phyloP scores from a whole-genome alignment of 2,888 invertebrate species.

The Gandaritis pyraliata region DNA sequence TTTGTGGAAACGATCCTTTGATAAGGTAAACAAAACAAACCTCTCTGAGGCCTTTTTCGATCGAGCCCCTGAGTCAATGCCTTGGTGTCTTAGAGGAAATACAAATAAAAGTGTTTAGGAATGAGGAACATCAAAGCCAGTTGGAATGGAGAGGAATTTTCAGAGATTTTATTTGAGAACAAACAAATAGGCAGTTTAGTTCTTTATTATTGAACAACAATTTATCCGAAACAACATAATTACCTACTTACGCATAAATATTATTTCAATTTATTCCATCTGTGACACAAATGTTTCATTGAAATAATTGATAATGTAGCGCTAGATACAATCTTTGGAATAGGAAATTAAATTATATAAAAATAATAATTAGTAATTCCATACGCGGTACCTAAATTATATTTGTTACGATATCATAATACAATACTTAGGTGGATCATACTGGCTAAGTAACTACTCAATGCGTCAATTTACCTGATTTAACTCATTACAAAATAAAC shows the following conservation, averaged over 20 bases:
- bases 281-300: background rate
- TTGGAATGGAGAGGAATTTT: conserved; percentile 11
- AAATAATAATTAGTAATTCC: too few species aligned
- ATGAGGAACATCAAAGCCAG: conserved; percentile 37
- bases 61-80: conserved; percentile 40
- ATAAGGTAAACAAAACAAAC: conserved; percentile 56
- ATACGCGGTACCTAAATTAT: too few species aligned
- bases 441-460: too few species aligned
- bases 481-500: background rate
- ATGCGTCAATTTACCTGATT: too few species aligned
- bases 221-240: background rate
- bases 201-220: background rate
- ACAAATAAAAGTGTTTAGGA: conserved; percentile 48
- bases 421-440: too few species aligned
- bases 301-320: too few species aligned
- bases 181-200: conserved; percentile 3
- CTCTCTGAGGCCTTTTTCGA: conserved; percentile 34
- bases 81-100: conserved; percentile 45
- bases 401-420: too few species aligned
- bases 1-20: conserved; percentile 54
- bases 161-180: conserved; percentile 16
- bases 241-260: background rate
- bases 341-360: too few species aligned
- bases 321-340: too few species aligned
- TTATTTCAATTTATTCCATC: background rate